Conservation (phyloP, 2,797 vertebrate species). For the Octomys mimax region DNA sequence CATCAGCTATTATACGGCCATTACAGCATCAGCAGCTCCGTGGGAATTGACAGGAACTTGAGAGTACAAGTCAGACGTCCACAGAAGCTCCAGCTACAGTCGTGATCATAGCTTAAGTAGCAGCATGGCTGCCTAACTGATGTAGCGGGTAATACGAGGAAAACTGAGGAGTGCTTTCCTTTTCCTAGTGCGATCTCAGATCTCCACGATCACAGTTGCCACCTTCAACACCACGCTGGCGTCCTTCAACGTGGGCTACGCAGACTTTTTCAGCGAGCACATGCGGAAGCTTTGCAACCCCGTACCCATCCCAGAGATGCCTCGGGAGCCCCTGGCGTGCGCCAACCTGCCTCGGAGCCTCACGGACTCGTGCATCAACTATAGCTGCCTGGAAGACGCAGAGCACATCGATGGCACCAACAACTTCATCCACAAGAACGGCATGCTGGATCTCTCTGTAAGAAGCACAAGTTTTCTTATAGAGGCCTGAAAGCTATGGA, state of each 20-base stretch:
- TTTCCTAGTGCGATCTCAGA: constrained; percentile 96
- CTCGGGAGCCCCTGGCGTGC: constrained; percentile 95
- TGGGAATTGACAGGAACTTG: not conserved
- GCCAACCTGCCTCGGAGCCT: constrained; percentile 98
- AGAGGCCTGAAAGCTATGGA: not conserved
- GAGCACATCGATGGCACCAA: constrained; percentile 98
- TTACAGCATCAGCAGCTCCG: not conserved
- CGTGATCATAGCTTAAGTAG: not conserved
- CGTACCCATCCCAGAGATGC: constrained; percentile 94
- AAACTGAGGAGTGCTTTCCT: constrained; percentile 69
- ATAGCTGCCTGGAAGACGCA: constrained; percentile 96
- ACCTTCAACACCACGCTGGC: constrained; percentile 99
- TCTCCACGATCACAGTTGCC: constrained; percentile 99
- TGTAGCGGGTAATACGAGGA: not conserved
- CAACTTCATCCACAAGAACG: constrained; percentile 98
- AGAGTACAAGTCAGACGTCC: not conserved
- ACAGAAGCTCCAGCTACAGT: not conserved
- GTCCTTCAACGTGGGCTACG: constrained; percentile 98
- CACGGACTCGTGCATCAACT: constrained; percentile 99
- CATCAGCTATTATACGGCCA: not conserved
- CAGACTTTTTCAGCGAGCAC: constrained; percentile 99
- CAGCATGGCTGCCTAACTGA: not conserved
- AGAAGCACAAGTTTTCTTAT: constrained; percentile 74
- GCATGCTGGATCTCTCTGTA: constrained; percentile 98
- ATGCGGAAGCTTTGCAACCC: constrained; percentile 99